Percentiles rank a stretch among this genome's conserved stretches.
Conservation (phyloP, 1,140 invertebrate species). For the Listronotus bonariensis region DNA sequence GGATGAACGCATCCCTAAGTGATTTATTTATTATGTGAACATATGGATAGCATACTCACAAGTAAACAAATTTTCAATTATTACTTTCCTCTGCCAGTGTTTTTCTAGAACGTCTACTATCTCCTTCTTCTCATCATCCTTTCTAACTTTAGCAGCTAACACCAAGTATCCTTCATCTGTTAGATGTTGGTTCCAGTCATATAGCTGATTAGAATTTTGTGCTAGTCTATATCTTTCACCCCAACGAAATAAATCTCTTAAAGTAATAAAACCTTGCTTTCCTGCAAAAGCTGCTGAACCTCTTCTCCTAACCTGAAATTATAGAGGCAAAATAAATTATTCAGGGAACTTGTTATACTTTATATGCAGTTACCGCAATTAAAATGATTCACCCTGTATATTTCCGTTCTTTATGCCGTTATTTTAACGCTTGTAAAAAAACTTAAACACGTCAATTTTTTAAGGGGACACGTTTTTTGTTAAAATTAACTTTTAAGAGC, state of each 20-base stretch:
- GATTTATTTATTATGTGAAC: too few species aligned
- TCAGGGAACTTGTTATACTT: too few species aligned
- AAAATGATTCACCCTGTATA: too few species aligned
- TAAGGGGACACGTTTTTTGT: too few species aligned
- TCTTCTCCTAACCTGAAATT: conserved; percentile 68
- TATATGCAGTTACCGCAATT: too few species aligned
- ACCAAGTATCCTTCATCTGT: conserved; percentile 97
- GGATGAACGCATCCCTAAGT: too few species aligned
- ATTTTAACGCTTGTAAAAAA: too few species aligned
- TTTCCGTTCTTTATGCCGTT: too few species aligned
- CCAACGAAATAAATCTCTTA: conserved; percentile 97
- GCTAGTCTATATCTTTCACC: conserved; percentile 89
- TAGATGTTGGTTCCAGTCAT: conserved; percentile 97
- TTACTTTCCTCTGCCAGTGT: conserved; percentile 80
- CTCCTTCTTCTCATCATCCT: conserved; percentile 74
- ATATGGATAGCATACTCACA: conserved; percentile 51
- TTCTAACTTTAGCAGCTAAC: conserved; percentile 90
- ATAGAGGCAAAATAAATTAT: too few species aligned
- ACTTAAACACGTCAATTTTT: too few species aligned
- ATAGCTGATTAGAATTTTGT: conserved; percentile 62
- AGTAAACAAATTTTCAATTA: conserved; percentile 77
- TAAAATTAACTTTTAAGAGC: too few species aligned
- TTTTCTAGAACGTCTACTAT: conserved; percentile 83
- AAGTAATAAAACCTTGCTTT: conserved; percentile 93
- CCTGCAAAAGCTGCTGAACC: conserved; percentile 89